Evolutionary conservation across 2,888 invertebrate genomes (phyloP), one percentile per base, ranked within the genome.

Genomic region (Caenorhabditis plicata): DNA sequence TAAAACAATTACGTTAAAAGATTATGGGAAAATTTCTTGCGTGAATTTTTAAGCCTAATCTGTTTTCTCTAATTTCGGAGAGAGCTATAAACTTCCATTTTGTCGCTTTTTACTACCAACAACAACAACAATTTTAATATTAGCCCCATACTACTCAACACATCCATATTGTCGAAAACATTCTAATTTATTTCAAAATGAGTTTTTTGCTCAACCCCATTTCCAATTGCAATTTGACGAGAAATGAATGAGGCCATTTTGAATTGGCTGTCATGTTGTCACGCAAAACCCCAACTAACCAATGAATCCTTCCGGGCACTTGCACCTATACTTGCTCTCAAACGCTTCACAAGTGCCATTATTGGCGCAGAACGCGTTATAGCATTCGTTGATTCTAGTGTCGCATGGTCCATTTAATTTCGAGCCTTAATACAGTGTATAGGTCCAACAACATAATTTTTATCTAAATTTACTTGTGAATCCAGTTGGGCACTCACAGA

Each of bases 401-500:
- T 78, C 74, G 58, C 78, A 78, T 20, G 48, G 51, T 15, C 71
- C 75, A 20, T 71, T 71, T 20, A 48, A 36, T 25, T 60, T 53
- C 13, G 68, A 67, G 39, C 69, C 77, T 20, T 11, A 23, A 22
- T 19, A 29, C 11, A 29, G 11, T 29, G 29, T 11, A 11, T 7
- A 13, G n/a, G 9, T 13, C 23, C 25, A 2, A 5, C 19, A 7
- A 19, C 17, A 19, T 7, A 8, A 17, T 4, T 22, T 22, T 11
- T 9, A 8, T 13, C 9, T 33, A 20, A 38, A 65, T 72, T 64
- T 22, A 79, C 78, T 78, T 35, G 74, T 73, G 45, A 78, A 79
- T 44, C 78, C 78, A 27, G 54, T 45, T n/a, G 78, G 78, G 48
- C 78, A 78, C 54, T 79, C 77, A 54, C 78, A 78, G 9, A 57